Evolutionary conservation across 2,113 vertebrate genomes (phyloP).

Genomic region (Melanocharis versteri): DNA sequence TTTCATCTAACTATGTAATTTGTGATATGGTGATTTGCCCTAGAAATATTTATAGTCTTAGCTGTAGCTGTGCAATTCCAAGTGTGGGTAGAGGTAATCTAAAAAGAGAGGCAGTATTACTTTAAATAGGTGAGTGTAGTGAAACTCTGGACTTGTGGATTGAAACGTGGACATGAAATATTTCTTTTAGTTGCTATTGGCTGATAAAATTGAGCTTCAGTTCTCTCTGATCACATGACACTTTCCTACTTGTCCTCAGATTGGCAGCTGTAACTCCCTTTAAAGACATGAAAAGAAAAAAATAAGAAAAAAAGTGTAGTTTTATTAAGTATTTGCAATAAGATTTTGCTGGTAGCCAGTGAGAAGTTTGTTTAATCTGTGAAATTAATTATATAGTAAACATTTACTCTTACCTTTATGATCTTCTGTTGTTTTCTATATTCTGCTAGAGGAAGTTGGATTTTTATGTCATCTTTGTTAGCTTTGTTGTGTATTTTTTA

Average conservation of each 20-base stretch:
- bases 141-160: background rate
- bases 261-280: background rate
- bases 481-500: background rate
- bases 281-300: background rate
- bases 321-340: background rate
- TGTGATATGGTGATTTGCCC: background rate
- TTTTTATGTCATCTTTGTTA: background rate
- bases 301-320: background rate
- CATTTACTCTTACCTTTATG: background rate
- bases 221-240: background rate
- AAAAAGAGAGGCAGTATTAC: background rate
- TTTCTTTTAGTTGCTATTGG: background rate
- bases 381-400: background rate
- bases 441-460: background rate
- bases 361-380: background rate
- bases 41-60: background rate
- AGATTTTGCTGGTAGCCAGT: background rate
- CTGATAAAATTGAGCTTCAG: background rate
- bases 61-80: background rate
- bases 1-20: background rate
- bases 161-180: background rate
- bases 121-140: background rate
- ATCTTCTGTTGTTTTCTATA: background rate
- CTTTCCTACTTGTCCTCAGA: background rate
- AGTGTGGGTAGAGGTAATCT: background rate